Percentiles rank a stretch among this genome's conserved stretches.
Conservation (phyloP, 2,113 vertebrate species). For the Limnothrissa miodon region DNA sequence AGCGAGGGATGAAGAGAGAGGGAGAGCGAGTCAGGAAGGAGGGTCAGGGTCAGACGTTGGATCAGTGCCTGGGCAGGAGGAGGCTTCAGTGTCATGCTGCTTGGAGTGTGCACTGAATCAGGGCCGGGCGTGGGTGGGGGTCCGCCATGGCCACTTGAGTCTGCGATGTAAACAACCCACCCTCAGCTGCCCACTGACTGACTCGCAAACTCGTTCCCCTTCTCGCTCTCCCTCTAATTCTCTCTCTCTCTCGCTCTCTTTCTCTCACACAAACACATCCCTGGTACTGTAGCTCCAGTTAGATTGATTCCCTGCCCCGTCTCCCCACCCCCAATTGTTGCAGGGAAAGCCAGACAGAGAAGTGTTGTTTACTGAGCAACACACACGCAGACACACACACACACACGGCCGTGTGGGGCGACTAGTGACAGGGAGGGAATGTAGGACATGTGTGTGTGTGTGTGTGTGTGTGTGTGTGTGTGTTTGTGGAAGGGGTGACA, state of each 20-base stretch:
- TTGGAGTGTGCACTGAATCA: not conserved
- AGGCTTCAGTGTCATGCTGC: not conserved
- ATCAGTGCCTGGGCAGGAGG: not conserved
- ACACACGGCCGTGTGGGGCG: conserved; percentile 16
- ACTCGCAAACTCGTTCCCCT: not conserved
- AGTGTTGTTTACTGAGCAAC: conserved; percentile 46
- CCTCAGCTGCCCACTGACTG: not conserved
- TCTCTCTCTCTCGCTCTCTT: not conserved
- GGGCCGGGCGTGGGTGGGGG: not conserved
- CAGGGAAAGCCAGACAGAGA: conserved; percentile 53
- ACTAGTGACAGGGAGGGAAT: conserved; percentile 34
- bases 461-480: not conserved
- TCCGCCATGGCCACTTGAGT: not conserved
- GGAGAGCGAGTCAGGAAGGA: not conserved
- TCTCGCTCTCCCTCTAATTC: not conserved
- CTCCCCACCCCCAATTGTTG: conserved; percentile 53
- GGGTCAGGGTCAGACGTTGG: not conserved
- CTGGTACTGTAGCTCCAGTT: conserved; percentile 5
- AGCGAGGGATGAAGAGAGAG: not conserved
- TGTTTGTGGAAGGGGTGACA: not conserved
- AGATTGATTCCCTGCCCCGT: conserved; percentile 30
- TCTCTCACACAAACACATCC: conserved; percentile 23
- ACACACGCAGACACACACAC: not conserved
- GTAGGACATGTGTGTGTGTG: conserved; percentile 37
- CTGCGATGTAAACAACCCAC: not conserved